These are phyloP conservation scores for Ecliptopera silaceata DNA, from an alignment of 2,888 invertebrate species.

Conservation along the genomic window DNA sequence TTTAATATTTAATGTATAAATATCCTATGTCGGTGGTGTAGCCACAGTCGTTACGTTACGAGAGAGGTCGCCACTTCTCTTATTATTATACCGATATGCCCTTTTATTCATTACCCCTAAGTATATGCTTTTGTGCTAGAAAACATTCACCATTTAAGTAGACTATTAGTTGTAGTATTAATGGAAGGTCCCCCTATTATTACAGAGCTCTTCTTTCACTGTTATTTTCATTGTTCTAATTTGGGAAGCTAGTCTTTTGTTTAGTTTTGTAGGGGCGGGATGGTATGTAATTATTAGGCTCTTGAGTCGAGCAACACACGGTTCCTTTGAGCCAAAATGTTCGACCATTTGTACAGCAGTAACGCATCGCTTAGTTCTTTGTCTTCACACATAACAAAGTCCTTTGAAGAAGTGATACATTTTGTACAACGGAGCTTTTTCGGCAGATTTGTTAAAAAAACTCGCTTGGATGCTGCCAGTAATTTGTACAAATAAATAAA, in stretches of 20 bases:
- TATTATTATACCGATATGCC: slow-evolving; percentile 66
- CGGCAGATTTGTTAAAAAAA: background rate
- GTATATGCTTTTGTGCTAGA: slow-evolving; percentile 61
- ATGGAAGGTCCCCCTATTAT: slow-evolving; percentile 43
- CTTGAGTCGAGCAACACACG: slow-evolving; percentile 18
- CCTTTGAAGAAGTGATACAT: slow-evolving; percentile 2
- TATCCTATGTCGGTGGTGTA: no score
- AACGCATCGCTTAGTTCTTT: slow-evolving; percentile 10
- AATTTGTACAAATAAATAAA: no score
- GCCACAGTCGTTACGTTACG: slow-evolving; percentile 58
- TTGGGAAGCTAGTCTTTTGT: slow-evolving; percentile 36
- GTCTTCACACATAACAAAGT: slow-evolving; percentile 2
- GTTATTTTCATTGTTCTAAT: slow-evolving; percentile 42
- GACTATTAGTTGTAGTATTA: slow-evolving; percentile 59
- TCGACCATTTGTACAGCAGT: slow-evolving; percentile 14
- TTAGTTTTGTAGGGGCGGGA: slow-evolving; percentile 34
- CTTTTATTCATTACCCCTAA: slow-evolving; percentile 71
- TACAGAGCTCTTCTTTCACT: slow-evolving; percentile 36
- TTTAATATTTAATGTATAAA: no score
- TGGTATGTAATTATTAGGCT: slow-evolving; percentile 31
- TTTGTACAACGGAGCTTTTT: background rate
- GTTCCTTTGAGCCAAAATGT: slow-evolving; percentile 22
- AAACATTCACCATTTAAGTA: slow-evolving; percentile 61
- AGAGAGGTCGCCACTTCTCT: slow-evolving; percentile 59
- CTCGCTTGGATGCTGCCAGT: no score